These are phyloP conservation scores for Portunus trituberculatus DNA, from an alignment of 1,140 invertebrate species.

Conservation along the genomic window DNA sequence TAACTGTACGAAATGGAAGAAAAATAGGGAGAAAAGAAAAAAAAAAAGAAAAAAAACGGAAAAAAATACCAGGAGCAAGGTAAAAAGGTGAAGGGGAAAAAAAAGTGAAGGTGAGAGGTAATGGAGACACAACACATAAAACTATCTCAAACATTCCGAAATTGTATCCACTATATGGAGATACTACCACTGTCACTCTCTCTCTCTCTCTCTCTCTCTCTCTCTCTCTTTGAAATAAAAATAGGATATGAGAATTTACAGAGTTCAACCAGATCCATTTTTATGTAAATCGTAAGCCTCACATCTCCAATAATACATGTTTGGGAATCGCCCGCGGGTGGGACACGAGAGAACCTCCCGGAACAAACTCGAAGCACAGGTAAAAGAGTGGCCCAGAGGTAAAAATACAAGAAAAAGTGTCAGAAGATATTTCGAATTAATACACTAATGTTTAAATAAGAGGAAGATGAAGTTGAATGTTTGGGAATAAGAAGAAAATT, in stretches of 20 bases:
- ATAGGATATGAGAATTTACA: not conserved
- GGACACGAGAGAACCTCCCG: too few species aligned
- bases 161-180: too few species aligned
- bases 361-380: too few species aligned
- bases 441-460: not conserved
- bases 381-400: not conserved
- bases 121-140: not conserved
- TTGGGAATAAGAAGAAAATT: too few species aligned
- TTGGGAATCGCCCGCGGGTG: too few species aligned
- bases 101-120: not conserved
- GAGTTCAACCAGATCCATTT: not conserved
- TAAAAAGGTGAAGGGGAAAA: too few species aligned
- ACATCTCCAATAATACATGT: not conserved
- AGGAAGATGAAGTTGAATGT: too few species aligned
- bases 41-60: not conserved
- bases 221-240: not conserved
- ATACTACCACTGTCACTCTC: not conserved
- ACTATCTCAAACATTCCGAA: not conserved
- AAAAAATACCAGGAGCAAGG: not conserved
- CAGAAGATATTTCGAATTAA: not conserved
- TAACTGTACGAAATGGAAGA: too few species aligned
- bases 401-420: not conserved
- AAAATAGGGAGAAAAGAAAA: not conserved
- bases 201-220: constrained; percentile 20
- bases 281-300: not conserved